Conservation (phyloP, 2,113 vertebrate genomes). For the Lonchura striata region DNA sequence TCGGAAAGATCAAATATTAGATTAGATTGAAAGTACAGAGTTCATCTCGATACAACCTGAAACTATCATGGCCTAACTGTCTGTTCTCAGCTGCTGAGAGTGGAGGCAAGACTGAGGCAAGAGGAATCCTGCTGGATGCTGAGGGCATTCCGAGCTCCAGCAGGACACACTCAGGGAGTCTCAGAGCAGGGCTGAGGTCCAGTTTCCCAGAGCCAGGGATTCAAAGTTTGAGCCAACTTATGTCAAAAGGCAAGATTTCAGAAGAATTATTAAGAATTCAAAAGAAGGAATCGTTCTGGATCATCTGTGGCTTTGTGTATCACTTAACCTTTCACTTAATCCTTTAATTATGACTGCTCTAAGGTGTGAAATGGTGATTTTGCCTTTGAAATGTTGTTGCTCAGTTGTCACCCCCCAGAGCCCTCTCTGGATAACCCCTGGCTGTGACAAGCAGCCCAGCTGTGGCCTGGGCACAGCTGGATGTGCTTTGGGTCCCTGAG, state of each 20-base stretch:
- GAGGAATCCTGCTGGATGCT: neutral
- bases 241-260: neutral
- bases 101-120: neutral
- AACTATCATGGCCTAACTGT: neutral
- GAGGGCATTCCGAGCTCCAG: neutral
- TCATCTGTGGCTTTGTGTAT: neutral
- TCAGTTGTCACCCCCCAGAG: neutral
- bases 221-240: neutral
- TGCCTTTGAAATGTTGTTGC: neutral
- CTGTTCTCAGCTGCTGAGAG: neutral
- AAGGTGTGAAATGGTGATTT: neutral
- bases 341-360: neutral
- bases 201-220: neutral
- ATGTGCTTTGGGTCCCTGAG: neutral
- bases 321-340: neutral
- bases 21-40: neutral
- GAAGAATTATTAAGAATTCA: neutral
- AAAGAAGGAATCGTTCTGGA: neutral
- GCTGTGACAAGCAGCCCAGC: neutral
- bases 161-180: neutral
- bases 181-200: neutral
- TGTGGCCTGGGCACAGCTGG: neutral
- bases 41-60: neutral
- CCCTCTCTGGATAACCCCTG: neutral
- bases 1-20: conserved; percentile 18